Evolutionary conservation across 2,888 invertebrate genomes (phyloP), one percentile per base, ranked within the genome.

Genomic region (Tetrapedia diversipes): DNA sequence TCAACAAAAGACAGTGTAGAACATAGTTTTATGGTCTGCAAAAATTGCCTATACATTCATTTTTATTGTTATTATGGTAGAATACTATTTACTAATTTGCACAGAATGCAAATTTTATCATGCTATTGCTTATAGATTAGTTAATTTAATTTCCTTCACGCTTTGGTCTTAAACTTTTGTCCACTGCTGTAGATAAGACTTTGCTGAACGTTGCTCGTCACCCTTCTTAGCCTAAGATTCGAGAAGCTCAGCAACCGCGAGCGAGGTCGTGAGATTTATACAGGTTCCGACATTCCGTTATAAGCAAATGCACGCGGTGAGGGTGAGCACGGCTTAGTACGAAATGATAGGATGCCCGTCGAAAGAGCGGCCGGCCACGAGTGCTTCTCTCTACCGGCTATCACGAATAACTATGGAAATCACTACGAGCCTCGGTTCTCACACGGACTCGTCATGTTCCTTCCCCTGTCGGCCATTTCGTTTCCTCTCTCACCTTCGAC

Each of bases 371-470:
- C 37, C 80, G 64, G 68, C 74, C 76, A 81, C 80, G 77, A 82
- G 71, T 43, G 74, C 78, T 82, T 77, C 80, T 83, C 77, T 82
- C 80, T 80, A 73, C 80, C 80, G 84, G 86, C 83, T 88, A 87
- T 88, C 86, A 86, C 82, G 86, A 89, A 88, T 89, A 89, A 89
- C 89, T 88, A 89, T 89, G 89, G 89, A 89, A 89, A 89, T 89
- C 87, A 81, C 82, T 80, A 79, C 80, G 85, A 85, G 85, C 76
- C 87, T 89, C 80, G 87, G 87, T 89, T 89, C 89, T 89, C 89
- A 89, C 89, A 89, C 89, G 87, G 84, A 86, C 75, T 47, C 78
- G 81, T 79, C 77, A 72, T 74, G 79, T 81, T 75, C 53, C 75
- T 85, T 83, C 83, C 81, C 83, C 77, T 71, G 65, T 71, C 81